Conservation (phyloP, 2,797 vertebrate species). For the Onychomys arenicola region DNA sequence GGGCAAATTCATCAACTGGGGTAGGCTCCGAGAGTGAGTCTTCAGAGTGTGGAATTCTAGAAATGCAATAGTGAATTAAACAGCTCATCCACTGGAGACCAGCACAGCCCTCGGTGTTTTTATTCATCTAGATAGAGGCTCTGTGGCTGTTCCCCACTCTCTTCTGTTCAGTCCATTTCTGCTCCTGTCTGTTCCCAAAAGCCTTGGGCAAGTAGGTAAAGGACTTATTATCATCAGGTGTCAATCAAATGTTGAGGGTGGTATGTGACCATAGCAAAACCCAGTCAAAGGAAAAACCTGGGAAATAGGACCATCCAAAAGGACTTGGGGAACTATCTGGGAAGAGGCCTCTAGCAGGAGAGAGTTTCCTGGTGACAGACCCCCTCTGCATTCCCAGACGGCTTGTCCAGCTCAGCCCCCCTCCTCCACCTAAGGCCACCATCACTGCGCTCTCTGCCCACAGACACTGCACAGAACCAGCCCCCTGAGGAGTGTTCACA, state of each 20-base stretch:
- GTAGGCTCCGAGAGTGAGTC: neutral
- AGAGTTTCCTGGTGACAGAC: neutral
- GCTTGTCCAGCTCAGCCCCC: neutral
- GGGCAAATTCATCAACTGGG: neutral
- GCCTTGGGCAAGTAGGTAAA: neutral
- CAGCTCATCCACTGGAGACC: neutral
- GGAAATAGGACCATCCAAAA: slow-evolving; percentile 5
- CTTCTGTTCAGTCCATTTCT: neutral
- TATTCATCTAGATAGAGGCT: accelerated
- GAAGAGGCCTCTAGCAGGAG: neutral
- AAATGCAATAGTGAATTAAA: neutral
- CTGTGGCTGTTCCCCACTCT: no score
- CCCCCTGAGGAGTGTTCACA: slow-evolving; percentile 19
- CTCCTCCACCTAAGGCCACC: neutral
- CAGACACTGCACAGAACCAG: neutral
- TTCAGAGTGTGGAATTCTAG: slow-evolving; percentile 17
- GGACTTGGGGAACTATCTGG: neutral
- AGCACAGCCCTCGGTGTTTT: neutral
- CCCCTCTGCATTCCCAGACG: neutral
- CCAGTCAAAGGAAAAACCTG: neutral
- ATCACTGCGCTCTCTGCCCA: neutral
- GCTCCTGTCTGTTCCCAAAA: neutral
- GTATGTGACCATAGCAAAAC: neutral
- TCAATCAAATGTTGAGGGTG: slow-evolving; percentile 19
- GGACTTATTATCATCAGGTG: neutral